phyloP scores from a whole-genome alignment of 2,797 vertebrate genomes.

The Acanthurus tractus region DNA sequence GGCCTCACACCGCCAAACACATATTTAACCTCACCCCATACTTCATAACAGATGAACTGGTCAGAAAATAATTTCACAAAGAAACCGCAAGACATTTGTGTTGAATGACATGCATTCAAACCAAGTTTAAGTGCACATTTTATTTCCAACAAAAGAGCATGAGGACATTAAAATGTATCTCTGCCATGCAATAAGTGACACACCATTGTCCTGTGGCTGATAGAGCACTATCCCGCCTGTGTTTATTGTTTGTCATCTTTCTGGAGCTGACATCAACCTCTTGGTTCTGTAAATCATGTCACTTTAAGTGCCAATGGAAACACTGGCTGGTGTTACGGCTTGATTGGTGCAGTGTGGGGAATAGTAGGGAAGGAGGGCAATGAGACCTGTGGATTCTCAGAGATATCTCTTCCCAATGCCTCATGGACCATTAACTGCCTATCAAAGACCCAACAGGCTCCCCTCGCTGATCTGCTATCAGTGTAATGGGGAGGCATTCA shows the following conservation, averaged over 20 bases:
- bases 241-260: conserved; percentile 96
- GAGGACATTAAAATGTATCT: conserved; percentile 91
- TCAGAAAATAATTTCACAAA: conserved; percentile 6
- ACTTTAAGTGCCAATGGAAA: conserved; percentile 90
- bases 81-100: conserved; percentile 56
- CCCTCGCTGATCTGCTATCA: conserved; percentile 79
- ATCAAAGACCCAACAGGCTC: conserved; percentile 86
- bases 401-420: conserved; percentile 84
- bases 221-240: conserved; percentile 84
- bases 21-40: conserved; percentile 86
- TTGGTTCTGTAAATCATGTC: conserved; percentile 88
- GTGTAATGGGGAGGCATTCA: conserved; percentile 81
- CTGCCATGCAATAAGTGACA: conserved; percentile 87
- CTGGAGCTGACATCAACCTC: conserved; percentile 86
- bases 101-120: conserved; percentile 88
- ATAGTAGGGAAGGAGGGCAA: conserved; percentile 64
- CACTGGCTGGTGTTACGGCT: conserved; percentile 79
- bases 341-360: conserved; percentile 70
- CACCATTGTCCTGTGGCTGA: conserved; percentile 87
- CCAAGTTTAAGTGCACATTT: conserved; percentile 52
- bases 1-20: conserved; percentile 85
- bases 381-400: conserved; percentile 85
- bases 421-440: conserved; percentile 84
- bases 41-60: conserved; percentile 87
- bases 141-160: conserved; percentile 81